Evolutionary conservation across 2,113 vertebrate species (phyloP).

Genomic region (Probosciger aterrimus): DNA sequence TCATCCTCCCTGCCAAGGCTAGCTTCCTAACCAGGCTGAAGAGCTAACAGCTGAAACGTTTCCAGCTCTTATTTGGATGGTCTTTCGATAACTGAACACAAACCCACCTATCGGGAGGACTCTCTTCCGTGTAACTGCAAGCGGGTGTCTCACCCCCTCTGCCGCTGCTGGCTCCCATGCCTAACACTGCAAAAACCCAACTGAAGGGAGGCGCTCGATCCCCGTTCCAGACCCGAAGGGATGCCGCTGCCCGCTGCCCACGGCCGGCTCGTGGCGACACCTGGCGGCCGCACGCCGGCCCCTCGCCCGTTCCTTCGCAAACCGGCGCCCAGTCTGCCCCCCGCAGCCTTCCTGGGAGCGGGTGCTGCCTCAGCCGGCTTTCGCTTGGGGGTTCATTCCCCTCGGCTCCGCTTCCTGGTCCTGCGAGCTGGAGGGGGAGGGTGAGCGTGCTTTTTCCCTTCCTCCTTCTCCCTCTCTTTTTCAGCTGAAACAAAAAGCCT

Average conservation of each 20-base stretch:
- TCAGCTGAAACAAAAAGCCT: neutral
- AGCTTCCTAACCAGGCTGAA: neutral
- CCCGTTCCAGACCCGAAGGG: rapidly evolving
- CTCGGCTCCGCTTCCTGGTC: neutral
- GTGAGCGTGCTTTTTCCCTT: neutral
- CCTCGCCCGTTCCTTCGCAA: rapidly evolving
- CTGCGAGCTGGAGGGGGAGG: neutral
- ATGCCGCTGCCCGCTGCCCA: neutral
- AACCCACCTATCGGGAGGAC: neutral
- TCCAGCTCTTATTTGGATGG: neutral
- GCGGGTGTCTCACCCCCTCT: neutral
- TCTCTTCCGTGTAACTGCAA: neutral
- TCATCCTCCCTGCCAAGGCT: neutral
- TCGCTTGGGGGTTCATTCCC: neutral
- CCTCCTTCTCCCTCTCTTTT: neutral
- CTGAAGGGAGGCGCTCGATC: neutral
- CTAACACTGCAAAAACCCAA: no score
- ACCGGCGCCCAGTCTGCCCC: neutral
- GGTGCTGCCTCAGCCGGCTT: neutral
- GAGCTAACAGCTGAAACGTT: neutral
- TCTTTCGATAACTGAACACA: neutral
- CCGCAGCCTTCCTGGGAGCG: neutral
- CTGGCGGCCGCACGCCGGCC: neutral
- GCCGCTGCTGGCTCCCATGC: rapidly evolving
- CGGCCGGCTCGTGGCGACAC: neutral